These are phyloP conservation scores for Okapia johnstoni DNA, from an alignment of 2,113 vertebrate species.

Conservation along the genomic window DNA sequence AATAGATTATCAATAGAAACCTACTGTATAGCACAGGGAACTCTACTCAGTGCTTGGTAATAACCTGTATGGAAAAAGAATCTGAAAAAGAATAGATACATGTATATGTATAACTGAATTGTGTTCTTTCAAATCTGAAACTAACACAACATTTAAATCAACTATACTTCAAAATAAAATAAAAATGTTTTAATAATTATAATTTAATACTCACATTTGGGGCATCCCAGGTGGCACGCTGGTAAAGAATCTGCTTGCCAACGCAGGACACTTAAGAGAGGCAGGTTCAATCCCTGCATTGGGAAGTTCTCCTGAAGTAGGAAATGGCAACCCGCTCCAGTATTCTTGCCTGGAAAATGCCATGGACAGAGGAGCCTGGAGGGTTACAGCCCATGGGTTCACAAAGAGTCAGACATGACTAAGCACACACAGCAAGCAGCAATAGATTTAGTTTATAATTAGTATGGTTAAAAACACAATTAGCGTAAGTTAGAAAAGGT, in stretches of 20 bases:
- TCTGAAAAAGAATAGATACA: not conserved
- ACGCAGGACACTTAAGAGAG: not conserved
- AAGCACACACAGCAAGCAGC: not conserved
- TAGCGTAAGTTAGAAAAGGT: not conserved
- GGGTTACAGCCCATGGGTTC: not conserved
- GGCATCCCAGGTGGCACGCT: not conserved
- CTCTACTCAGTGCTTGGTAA: not conserved
- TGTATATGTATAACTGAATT: not conserved
- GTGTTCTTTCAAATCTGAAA: not conserved
- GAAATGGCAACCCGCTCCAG: not conserved
- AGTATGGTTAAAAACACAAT: not conserved
- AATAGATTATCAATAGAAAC: not conserved
- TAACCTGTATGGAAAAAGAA: not conserved
- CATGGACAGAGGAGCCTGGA: not conserved
- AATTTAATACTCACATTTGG: not conserved
- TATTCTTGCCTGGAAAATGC: not conserved
- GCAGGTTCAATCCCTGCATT: not conserved
- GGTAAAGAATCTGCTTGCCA: not conserved
- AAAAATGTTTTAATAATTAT: not conserved
- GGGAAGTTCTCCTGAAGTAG: not conserved
- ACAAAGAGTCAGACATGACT: not conserved
- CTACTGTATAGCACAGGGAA: not conserved
- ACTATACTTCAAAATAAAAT: not conserved
- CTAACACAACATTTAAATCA: not conserved
- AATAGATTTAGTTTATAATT: not conserved